Conservation (phyloP, 2,888 invertebrate genomes). For the Dugesia japonica region DNA sequence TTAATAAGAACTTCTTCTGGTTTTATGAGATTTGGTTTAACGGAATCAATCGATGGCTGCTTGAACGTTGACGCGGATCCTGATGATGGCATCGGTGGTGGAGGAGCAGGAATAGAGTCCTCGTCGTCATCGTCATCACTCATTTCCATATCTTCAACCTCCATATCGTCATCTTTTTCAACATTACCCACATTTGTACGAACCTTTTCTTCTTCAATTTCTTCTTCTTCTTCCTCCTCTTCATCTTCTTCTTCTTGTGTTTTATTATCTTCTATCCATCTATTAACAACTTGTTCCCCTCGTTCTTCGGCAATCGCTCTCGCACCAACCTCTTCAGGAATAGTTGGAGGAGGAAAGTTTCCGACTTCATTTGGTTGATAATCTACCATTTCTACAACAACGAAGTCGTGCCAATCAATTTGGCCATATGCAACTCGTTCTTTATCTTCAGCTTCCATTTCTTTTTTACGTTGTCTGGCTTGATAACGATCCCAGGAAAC, state of each 20-base stretch:
- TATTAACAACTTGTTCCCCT: conserved; percentile 23
- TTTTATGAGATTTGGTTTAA: no score
- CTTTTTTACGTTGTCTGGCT: conserved; percentile 72
- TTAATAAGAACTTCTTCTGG: conserved; percentile 63
- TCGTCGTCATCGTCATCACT: conserved; percentile 59
- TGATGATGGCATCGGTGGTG: conserved; percentile 13
- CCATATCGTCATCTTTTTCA: conserved; percentile 64
- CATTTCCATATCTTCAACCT: conserved; percentile 56
- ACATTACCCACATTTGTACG: not conserved
- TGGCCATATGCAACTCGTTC: conserved; percentile 76
- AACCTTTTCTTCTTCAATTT: conserved; percentile 50
- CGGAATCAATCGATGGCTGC: not conserved
- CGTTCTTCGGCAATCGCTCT: conserved; percentile 67
- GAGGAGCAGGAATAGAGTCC: not conserved
- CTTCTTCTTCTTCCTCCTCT: conserved; percentile 53
- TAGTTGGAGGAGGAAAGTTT: conserved; percentile 87
- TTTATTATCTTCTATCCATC: conserved; percentile 28
- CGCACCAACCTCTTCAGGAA: conserved; percentile 86
- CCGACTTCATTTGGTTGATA: conserved; percentile 58
- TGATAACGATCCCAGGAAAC: conserved; percentile 91
- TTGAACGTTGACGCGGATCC: not conserved
- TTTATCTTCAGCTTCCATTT: conserved; percentile 81
- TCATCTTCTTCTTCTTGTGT: conserved; percentile 57
- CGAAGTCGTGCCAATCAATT: conserved; percentile 99
- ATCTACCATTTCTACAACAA: conserved; percentile 96